Evolutionary conservation across 2,797 vertebrate species (phyloP).

Genomic region (Moxostoma hubbsi): DNA sequence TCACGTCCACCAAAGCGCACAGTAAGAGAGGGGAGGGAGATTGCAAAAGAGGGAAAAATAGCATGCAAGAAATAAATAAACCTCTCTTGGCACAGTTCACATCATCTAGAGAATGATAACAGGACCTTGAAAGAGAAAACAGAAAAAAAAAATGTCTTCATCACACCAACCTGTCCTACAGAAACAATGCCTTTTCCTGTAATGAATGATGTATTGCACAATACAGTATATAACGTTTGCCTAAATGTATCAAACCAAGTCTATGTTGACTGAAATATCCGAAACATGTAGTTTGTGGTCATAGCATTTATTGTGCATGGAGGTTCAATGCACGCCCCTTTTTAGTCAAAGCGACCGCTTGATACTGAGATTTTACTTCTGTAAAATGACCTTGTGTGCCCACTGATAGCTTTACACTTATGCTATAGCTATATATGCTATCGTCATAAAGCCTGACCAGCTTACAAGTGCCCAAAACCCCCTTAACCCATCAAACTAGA

Average conservation of each 20-base stretch:
- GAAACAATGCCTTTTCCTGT: conserved; percentile 78
- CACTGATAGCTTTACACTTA: conserved; percentile 15
- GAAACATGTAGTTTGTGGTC: neutral
- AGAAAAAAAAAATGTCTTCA: conserved; percentile 70
- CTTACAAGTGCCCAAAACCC: neutral
- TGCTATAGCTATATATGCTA: conserved; percentile 17
- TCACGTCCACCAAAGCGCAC: conserved; percentile 95
- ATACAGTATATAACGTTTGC: conserved; percentile 82
- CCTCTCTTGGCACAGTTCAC: conserved; percentile 85
- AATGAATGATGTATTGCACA: conserved; percentile 83
- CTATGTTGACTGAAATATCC: conserved; percentile 49
- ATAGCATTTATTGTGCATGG: conserved; percentile 66
- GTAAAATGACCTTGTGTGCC: too few species aligned
- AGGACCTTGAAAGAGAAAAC: conserved; percentile 76
- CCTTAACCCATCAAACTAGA: neutral
- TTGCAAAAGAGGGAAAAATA: conserved; percentile 82
- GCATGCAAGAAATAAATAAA: conserved; percentile 91
- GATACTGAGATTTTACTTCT: too few species aligned
- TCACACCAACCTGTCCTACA: conserved; percentile 78
- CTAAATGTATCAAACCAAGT: conserved; percentile 78
- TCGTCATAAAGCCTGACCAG: conserved; percentile 14
- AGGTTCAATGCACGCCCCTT: conserved; percentile 65
- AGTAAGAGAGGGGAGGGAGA: conserved; percentile 81
- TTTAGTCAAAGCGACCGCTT: too few species aligned
- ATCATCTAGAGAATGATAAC: conserved; percentile 84